Evolutionary conservation across 2,113 vertebrate species (phyloP), one percentile per base, ranked within the genome.

Genomic region (Bufo bufo): DNA sequence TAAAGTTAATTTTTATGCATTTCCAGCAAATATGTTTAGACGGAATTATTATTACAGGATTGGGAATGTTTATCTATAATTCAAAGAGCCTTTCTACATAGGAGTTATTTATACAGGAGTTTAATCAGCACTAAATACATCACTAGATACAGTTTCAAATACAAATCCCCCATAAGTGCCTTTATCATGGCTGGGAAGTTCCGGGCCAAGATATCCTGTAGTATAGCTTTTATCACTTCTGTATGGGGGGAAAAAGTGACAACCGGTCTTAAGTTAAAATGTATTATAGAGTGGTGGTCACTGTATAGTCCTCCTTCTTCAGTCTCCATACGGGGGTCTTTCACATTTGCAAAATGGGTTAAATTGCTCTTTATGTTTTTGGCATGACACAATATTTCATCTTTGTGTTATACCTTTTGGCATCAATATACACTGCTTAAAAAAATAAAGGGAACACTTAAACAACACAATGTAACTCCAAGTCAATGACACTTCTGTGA

Each of bases 1-100:
- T 75, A 75, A 75, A 75, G 72, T 20, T 50, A 49, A 75, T 75
- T 50, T 74, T 50, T 75, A 75, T 49, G 17, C 47, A 75, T 75
- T 50, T 75, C 17, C n/a, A 19, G 72, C 72, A 75, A 75, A 75
- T 75, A 49, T 75, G 45, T 50, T 75, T 11, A 19, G 47, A 49
- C 20, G 72, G 9, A 45, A 50, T 75, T 47, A 50, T 75, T 75
- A 50, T 75, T 20, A 50, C 17, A 20, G 47, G 72, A 4, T 75
- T 20, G 72, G 72, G 72, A 75, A 75, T 20, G 3, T 4, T 75
- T 20, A 47, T 9, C 72, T 19, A 50, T 75, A 49, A 75, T 75
- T 75, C 3, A 49, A 20, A 20, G 17, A 75, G 14, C 71, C 0
- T 74, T 72, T 45, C 33, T 16, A 49, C 45, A 17, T 2, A 17